Evolutionary conservation across 2,888 invertebrate genomes (phyloP).

Genomic region (Cecidostiba fungosa): DNA sequence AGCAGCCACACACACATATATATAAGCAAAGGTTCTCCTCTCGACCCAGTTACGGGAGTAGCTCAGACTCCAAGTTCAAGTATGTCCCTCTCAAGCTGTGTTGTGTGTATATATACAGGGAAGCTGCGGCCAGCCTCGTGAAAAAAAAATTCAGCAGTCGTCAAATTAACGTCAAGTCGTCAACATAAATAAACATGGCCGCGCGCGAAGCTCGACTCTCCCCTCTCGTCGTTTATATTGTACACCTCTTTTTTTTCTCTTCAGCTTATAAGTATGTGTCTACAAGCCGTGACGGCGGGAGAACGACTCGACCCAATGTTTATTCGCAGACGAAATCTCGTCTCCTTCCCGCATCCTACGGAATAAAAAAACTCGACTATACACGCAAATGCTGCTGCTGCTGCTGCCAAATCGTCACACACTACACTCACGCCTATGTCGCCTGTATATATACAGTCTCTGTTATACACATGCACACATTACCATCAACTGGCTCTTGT

Average conservation of each 20-base stretch:
- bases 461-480: background rate
- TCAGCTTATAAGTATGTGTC: background rate
- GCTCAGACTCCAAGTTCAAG: background rate
- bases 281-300: background rate
- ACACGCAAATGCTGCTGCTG: no score
- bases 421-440: no score
- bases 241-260: background rate
- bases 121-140: background rate
- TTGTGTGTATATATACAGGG: background rate
- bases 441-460: background rate
- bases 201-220: constrained; percentile 21
- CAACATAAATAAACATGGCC: constrained; percentile 55
- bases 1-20: background rate
- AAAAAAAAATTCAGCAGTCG: background rate
- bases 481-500: background rate
- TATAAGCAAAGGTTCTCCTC: background rate
- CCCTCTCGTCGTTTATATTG: background rate
- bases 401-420: no score
- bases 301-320: background rate
- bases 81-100: background rate
- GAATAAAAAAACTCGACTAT: no score
- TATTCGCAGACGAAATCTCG: background rate
- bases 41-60: background rate
- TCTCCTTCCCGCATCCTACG: background rate
- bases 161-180: constrained; percentile 44